Evolutionary conservation across 2,113 vertebrate genomes (phyloP).

Genomic region (Phyllostomus hastatus): DNA sequence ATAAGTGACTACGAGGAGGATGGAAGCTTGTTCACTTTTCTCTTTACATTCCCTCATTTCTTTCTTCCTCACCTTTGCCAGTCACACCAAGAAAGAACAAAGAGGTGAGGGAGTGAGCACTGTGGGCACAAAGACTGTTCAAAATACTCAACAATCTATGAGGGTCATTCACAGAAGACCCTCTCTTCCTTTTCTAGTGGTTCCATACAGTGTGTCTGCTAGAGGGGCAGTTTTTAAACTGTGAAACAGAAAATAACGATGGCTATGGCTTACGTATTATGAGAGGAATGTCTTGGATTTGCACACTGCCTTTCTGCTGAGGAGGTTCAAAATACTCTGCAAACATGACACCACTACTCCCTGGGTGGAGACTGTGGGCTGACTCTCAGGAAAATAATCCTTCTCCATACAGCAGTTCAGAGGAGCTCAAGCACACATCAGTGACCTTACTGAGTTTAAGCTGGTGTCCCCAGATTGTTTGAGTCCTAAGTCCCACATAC

Average conservation of each 20-base stretch:
- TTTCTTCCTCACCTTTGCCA: not conserved
- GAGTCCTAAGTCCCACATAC: not conserved
- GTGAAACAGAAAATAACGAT: not conserved
- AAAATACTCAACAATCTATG: not conserved
- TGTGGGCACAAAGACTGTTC: not conserved
- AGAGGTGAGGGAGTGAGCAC: not conserved
- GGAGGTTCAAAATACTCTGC: not conserved
- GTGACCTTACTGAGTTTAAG: not conserved
- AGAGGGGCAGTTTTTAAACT: not conserved
- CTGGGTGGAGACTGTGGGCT: not conserved
- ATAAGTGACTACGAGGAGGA: not conserved
- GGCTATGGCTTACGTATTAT: not conserved
- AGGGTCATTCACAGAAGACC: not conserved
- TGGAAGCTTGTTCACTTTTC: not conserved
- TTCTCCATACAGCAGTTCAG: not conserved
- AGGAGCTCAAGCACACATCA: not conserved
- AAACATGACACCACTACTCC: not conserved
- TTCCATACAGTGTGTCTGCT: not conserved
- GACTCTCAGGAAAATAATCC: not conserved
- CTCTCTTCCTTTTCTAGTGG: not conserved
- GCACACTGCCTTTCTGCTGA: constrained; percentile 4
- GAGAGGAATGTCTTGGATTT: constrained; percentile 32
- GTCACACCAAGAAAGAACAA: not conserved
- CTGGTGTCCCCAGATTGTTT: not conserved
- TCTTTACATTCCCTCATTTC: not conserved